Base-by-base conservation (phyloP, 2,888 invertebrate genomes). In the Altica lythri region DNA sequence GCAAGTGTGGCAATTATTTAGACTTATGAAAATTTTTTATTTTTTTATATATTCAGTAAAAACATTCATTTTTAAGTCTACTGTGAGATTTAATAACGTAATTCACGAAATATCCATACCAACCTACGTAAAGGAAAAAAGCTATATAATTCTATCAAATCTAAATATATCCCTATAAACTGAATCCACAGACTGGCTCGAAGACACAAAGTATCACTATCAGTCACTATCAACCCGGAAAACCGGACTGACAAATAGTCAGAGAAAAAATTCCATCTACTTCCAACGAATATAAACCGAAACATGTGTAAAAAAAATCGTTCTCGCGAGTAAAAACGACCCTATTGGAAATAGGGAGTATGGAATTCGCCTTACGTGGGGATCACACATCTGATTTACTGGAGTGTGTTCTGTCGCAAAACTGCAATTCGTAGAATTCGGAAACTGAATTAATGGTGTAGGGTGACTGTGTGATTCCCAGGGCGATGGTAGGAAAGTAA, bases 341-440 rank as follows among this genome's bases (percentile, higher is more conserved):
- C 19, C 17, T 30, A 17, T 32, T 30, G 44, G 8, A 12, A 45
- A 34, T 13, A 34, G 34, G 34, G 14, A n/a, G 32, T 45, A 40
- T 32, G 22, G 18, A 19, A 22, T 19, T 12, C 14, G 34, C 13
- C 9, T n/a, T n/a, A n/a, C 13, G 34, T 45, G 8, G 12, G 19
- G 19, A 13, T 45, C 34, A 17, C 45, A 19, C 9, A 9, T 45
- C 30, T 44, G 32, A 44, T 44, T 44, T 44, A 44, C 13, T 44
- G 22, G 29, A 17, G 44, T 30, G 30, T 30, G 17, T 18, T 30
- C 45, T 45, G 45, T 45, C 32, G 34, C 45, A 19, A 45, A 45
- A 45, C 32, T 45, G 34, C 45, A 45, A 12, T 45, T 22, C 32
- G 1, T 32, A 19, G 19, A n/a, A n/a, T n/a, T n/a, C n/a, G n/a